Evolutionary conservation across 1,140 invertebrate genomes (phyloP).

Genomic region (Neotoxoptera formosana): DNA sequence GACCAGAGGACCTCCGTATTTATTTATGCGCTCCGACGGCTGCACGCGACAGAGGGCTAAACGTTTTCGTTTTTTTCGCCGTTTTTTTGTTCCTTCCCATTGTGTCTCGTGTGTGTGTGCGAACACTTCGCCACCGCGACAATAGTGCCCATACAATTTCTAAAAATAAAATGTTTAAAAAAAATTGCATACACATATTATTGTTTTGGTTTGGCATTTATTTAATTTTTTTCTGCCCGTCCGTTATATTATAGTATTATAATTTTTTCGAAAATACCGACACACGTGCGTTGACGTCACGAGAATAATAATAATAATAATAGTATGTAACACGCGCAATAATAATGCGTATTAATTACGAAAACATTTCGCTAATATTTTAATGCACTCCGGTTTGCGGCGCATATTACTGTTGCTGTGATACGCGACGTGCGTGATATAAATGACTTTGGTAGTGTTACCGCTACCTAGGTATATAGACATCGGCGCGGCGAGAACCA

Average conservation of each 20-base stretch:
- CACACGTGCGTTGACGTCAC: neutral
- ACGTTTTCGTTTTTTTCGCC: neutral
- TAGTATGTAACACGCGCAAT: neutral
- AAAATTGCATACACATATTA: neutral
- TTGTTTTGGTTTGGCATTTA: neutral
- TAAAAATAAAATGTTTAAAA: neutral
- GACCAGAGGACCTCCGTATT: neutral
- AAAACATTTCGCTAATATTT: conserved; percentile 41
- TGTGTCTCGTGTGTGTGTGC: too few relatives aligned
- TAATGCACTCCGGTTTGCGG: neutral
- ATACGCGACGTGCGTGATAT: neutral
- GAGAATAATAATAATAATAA: neutral
- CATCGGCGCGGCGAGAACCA: too few relatives aligned
- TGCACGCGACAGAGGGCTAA: neutral
- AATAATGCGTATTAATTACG: conserved; percentile 20
- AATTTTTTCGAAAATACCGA: neutral
- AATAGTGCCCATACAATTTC: neutral
- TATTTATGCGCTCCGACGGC: neutral
- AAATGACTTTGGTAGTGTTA: neutral
- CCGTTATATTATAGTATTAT: neutral
- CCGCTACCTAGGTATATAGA: too few relatives aligned
- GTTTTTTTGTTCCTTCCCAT: neutral
- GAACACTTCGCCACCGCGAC: neutral
- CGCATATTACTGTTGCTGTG: too few relatives aligned
- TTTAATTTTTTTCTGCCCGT: neutral